Conservation (phyloP, 2,113 vertebrate genomes). For the Seriola aureovittata region DNA sequence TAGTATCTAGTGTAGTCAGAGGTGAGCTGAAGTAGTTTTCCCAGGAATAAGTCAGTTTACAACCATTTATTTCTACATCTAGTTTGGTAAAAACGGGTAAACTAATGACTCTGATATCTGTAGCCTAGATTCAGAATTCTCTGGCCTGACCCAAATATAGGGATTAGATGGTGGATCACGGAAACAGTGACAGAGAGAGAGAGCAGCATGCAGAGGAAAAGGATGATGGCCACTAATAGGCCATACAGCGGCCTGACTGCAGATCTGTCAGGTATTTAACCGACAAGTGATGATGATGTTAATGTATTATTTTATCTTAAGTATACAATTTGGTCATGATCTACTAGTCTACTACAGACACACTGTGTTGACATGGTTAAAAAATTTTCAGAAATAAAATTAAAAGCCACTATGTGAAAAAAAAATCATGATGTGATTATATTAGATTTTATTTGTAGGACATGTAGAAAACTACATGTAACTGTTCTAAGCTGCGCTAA, state of each 20-base stretch:
- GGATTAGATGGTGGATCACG: constrained; percentile 51
- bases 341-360: neutral
- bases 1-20: neutral
- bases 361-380: neutral
- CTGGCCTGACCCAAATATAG: constrained; percentile 63
- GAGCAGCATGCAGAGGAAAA: constrained; percentile 8
- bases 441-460: neutral
- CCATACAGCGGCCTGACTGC: neutral
- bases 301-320: neutral
- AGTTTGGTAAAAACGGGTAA: constrained; percentile 16
- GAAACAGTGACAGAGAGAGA: constrained; percentile 5
- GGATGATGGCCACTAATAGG: neutral
- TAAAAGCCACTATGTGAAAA: neutral
- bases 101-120: constrained; percentile 41
- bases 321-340: neutral
- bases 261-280: neutral
- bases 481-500: neutral
- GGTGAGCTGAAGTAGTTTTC: neutral
- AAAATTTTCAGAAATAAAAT: neutral
- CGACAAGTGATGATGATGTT: neutral
- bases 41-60: neutral
- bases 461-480: neutral
- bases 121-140: constrained; percentile 41
- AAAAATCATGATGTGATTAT: too few relatives aligned
- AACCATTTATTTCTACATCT: neutral